Percentiles rank a stretch among this genome's conserved stretches.
These are phyloP conservation scores for Cynopterus sphinx DNA, from an alignment of 2,797 vertebrate species.

Conservation along the genomic window DNA sequence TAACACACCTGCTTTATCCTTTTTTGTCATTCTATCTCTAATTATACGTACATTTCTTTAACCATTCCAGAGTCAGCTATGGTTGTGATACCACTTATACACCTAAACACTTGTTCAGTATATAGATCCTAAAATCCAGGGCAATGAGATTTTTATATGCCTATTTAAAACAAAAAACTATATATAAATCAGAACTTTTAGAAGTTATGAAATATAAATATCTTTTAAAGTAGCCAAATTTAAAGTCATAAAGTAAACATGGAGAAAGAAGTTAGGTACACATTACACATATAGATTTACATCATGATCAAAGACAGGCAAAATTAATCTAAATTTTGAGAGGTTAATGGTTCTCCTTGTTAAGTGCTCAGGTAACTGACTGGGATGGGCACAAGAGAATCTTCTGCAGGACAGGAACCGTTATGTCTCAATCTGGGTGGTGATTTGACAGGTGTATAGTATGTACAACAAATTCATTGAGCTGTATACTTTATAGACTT, in stretches of 20 bases:
- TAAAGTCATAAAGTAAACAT: slow-evolving; percentile 14
- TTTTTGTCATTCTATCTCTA: background rate
- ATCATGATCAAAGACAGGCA: background rate
- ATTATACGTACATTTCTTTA: background rate
- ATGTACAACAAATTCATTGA: background rate
- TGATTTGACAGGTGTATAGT: background rate
- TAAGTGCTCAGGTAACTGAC: background rate
- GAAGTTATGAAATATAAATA: background rate
- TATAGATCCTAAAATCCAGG: background rate
- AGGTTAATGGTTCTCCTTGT: background rate
- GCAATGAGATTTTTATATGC: background rate
- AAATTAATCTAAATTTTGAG: background rate
- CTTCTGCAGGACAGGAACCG: background rate
- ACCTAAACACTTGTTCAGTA: background rate
- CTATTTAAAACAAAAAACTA: slow-evolving; percentile 16
- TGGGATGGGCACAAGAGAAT: background rate
- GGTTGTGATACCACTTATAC: background rate
- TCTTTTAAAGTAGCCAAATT: slow-evolving; percentile 29
- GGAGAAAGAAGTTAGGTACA: slow-evolving; percentile 19
- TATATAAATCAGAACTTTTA: background rate
- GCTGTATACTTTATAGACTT: background rate
- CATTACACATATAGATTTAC: background rate
- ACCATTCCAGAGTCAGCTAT: background rate
- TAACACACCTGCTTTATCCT: background rate
- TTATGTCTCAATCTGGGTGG: background rate